Base-by-base conservation (phyloP, 1,140 invertebrate species). In the Drosophila nigromelanica region DNA sequence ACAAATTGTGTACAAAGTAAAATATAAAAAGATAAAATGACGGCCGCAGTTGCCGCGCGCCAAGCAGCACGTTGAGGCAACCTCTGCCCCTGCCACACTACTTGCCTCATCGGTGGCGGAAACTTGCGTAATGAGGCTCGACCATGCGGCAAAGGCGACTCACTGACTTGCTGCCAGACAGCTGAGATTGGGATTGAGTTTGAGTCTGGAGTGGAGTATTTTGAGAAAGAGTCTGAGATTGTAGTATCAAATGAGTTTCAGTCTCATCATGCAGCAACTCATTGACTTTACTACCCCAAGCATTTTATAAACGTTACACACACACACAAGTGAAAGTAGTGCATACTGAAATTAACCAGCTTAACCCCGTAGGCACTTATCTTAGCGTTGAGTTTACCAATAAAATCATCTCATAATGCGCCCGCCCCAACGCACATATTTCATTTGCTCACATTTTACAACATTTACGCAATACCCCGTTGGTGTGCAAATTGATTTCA, bases 1-100 rank as follows among this genome's bases (percentile, higher is more conserved):
- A 48, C 71, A 82, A 82, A 87, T 87, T 87, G 75, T 72, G 78
- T 78, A 68, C 78, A 76, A 82, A 78, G 76, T 63, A 81, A 87
- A 81, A 86, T 78, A 85, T 71, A 83, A 73, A 80, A 70, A 72
- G 61, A 67, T 55, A 67, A 76, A 58, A 71, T 39, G 61, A 52
- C 39, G 43, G 40, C 60, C 67, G 37, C 64, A 73, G 59, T 72
- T 72, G 37, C 45, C 33, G 55, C 27, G 27, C 27, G 27, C 27
- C 27, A 27, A 27, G 27, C 27, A 6, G 27, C 24, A 27, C 24
- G 24, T 4, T 27, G 24, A 27, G 24, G 24, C 24, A 15, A n/a
- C 8, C n/a, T 6, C 24, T 21, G 11, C 12, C n/a, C 27, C 14
- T 8, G 3, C 35, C 15, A 37, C 14, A 4, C n/a, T 21, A 48